Conservation (phyloP, 2,113 vertebrate genomes). For the Anoura caudifer region DNA sequence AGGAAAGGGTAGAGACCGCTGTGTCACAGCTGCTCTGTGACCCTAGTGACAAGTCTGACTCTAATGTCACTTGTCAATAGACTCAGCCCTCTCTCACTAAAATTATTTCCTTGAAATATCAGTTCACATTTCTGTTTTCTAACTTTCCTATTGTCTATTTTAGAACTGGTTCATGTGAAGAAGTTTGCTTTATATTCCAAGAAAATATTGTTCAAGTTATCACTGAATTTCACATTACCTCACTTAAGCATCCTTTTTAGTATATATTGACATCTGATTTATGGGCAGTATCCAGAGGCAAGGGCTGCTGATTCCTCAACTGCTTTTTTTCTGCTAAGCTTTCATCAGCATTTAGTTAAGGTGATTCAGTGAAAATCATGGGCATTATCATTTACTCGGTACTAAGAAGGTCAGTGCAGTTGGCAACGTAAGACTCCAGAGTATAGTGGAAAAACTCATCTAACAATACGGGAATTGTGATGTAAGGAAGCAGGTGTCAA, state of each 20-base stretch:
- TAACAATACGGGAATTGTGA: neutral
- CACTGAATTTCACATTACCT: neutral
- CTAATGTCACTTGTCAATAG: neutral
- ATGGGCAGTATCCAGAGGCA: neutral
- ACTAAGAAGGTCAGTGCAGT: neutral
- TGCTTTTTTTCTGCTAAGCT: neutral
- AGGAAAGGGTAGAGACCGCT: neutral
- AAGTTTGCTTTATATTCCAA: neutral
- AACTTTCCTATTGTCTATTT: neutral
- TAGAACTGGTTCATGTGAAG: neutral
- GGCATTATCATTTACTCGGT: neutral
- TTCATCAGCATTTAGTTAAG: neutral
- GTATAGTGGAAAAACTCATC: neutral
- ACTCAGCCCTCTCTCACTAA: neutral
- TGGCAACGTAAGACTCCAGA: neutral
- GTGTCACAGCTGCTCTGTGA: neutral
- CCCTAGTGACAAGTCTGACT: neutral
- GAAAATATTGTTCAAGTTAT: neutral
- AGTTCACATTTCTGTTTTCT: neutral
- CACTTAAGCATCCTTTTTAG: neutral
- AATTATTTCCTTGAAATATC: slow-evolving; percentile 3
- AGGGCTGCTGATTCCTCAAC: neutral
- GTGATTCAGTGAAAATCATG: neutral
- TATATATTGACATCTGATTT: neutral
- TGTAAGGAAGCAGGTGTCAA: neutral